phyloP scores from a whole-genome alignment of 2,888 invertebrate genomes.

The Nyleta sp. region DNA sequence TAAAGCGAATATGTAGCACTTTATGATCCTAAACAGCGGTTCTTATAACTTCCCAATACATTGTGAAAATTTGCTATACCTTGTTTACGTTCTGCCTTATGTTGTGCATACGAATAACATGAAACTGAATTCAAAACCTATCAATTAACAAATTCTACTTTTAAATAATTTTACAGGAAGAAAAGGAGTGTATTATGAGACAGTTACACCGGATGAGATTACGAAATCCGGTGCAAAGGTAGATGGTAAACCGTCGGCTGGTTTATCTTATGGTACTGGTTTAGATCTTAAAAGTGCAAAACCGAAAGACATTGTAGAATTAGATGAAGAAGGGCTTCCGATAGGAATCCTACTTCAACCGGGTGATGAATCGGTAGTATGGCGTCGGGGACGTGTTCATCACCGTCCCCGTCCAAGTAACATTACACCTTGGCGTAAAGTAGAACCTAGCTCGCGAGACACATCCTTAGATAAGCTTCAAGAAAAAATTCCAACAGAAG shows the following conservation, averaged over 20 bases:
- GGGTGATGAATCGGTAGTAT: conserved; percentile 84
- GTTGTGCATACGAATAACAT: too few relatives aligned
- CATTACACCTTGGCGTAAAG: conserved; percentile 75
- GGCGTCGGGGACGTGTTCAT: conserved; percentile 81
- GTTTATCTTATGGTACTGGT: conserved; percentile 69
- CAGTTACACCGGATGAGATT: conserved; percentile 79
- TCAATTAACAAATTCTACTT: neutral
- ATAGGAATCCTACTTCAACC: conserved; percentile 79
- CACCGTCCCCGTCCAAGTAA: conserved; percentile 70
- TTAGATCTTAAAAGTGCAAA: conserved; percentile 66
- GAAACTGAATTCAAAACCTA: too few relatives aligned
- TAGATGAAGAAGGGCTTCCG: conserved; percentile 83
- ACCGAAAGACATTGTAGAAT: conserved; percentile 68
- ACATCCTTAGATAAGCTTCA: conserved; percentile 74
- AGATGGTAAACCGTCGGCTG: conserved; percentile 70
- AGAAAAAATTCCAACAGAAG: conserved; percentile 52
- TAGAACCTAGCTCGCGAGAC: conserved; percentile 71
- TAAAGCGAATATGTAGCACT: too few relatives aligned
- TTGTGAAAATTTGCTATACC: too few relatives aligned
- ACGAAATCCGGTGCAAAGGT: conserved; percentile 77
- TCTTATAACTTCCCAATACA: too few relatives aligned
- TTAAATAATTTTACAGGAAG: conserved; percentile 82
- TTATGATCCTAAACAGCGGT: too few relatives aligned
- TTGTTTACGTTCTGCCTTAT: too few relatives aligned
- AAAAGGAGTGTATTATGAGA: conserved; percentile 83